phyloP scores from a whole-genome alignment of 2,113 vertebrate genomes.

The Bothrops jararaca region DNA sequence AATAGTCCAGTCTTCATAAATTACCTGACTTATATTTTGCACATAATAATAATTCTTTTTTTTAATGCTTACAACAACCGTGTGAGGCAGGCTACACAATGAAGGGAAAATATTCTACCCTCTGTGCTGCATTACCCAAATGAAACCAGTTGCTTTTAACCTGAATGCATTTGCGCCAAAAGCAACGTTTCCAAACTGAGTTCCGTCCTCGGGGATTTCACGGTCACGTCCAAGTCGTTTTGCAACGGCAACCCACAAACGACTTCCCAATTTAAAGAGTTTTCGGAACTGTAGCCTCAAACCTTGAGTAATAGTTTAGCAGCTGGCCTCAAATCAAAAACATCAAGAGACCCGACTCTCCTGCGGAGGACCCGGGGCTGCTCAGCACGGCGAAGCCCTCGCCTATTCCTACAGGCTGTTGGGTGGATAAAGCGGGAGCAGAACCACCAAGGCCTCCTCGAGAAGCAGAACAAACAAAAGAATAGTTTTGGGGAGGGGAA shows the following conservation, averaged over 20 bases:
- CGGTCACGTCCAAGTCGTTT: not conserved
- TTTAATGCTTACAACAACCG: not conserved
- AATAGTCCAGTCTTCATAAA: not conserved
- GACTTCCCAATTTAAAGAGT: not conserved
- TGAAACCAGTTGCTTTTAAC: not conserved
- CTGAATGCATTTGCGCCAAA: not conserved
- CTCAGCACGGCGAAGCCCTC: not conserved
- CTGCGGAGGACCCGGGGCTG: not conserved
- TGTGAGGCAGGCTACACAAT: not conserved
- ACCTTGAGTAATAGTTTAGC: not conserved
- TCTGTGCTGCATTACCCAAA: not conserved
- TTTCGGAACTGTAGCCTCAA: not conserved
- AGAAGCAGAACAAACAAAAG: not conserved
- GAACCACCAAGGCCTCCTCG: not conserved
- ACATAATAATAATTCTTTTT: not conserved
- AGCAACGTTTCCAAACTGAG: not conserved
- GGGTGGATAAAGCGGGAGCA: not conserved
- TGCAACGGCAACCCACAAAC: not conserved
- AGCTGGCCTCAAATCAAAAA: not conserved
- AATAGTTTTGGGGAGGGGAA: fast-evolving
- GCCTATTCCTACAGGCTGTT: not conserved
- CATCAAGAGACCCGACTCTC: not conserved
- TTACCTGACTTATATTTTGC: not conserved
- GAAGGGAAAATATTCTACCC: not conserved
- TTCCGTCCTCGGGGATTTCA: not conserved